A percentile compares a stretch with the other conserved stretches of the same genome.
phyloP scores from a whole-genome alignment of 2,113 vertebrate genomes.

The Grallaria varia region DNA sequence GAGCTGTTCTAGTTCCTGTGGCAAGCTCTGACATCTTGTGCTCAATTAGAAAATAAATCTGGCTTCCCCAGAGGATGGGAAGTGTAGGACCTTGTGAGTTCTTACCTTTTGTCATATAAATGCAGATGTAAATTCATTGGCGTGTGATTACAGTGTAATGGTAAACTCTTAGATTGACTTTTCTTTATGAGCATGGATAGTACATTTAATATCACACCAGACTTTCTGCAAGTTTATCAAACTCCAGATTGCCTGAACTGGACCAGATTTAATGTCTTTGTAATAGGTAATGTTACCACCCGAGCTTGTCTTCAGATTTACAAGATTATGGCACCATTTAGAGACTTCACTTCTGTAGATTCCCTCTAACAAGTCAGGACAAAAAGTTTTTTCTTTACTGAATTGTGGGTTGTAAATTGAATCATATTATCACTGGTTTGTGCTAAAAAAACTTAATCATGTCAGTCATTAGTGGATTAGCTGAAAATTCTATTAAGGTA shows the following conservation, averaged over 20 bases:
- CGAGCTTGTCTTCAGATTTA: not conserved
- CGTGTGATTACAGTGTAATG: not conserved
- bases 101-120: not conserved
- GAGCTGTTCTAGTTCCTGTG: not conserved
- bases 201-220: not conserved
- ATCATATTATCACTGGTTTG: not conserved
- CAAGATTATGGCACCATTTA: not conserved
- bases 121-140: not conserved
- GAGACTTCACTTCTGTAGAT: not conserved
- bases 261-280: not conserved
- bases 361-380: not conserved
- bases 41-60: not conserved
- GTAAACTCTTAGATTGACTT: not conserved
- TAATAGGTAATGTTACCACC: not conserved
- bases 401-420: not conserved
- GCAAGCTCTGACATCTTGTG: conserved; percentile 36
- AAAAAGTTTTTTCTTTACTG: not conserved
- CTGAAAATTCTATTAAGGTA: not conserved
- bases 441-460: not conserved
- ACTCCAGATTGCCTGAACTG: not conserved
- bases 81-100: not conserved
- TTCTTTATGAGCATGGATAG: not conserved
- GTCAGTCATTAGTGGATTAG: not conserved
- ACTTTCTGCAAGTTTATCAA: not conserved
- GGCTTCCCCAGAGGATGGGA: not conserved